Percentiles rank a stretch among this genome's conserved stretches.
Evolutionary conservation across 2,888 invertebrate genomes (phyloP).

Genomic region (Arge pagana): DNA sequence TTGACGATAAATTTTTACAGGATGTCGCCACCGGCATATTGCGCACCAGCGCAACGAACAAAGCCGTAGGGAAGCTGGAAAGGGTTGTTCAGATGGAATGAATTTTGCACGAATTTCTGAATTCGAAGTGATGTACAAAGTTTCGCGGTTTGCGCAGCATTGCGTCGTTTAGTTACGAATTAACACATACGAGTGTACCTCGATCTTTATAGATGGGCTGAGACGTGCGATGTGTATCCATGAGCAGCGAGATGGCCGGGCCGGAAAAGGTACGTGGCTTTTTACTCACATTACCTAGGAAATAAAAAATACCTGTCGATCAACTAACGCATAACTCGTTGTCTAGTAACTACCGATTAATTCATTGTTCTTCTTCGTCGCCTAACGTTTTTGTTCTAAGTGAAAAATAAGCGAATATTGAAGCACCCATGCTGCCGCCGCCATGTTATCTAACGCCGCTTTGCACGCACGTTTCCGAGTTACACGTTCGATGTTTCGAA

Average conservation of each 20-base stretch:
- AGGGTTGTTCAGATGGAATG: slow-evolving; percentile 4
- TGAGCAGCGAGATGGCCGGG: slow-evolving; percentile 36
- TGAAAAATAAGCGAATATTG: slow-evolving; percentile 1
- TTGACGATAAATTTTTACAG: neutral
- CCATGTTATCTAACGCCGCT: neutral
- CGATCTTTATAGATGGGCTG: slow-evolving; percentile 26
- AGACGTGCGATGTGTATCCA: slow-evolving; percentile 35
- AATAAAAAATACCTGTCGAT: too few relatives aligned
- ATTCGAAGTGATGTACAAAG: neutral
- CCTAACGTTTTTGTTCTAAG: slow-evolving; percentile 6
- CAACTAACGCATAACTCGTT: too few relatives aligned
- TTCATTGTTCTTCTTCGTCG: neutral
- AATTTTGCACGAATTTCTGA: neutral
- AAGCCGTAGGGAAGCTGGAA: neutral
- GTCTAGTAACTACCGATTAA: neutral
- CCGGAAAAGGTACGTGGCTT: slow-evolving; percentile 32
- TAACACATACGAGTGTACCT: slow-evolving; percentile 9
- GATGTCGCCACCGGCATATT: slow-evolving; percentile 17
- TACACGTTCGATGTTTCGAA: neutral
- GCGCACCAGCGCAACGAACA: slow-evolving; percentile 12
- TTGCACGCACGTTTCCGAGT: neutral
- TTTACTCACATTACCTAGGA: neutral
- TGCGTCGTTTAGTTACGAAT: neutral
- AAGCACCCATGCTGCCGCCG: slow-evolving; percentile 5
- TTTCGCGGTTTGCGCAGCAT: slow-evolving; percentile 13